Percentiles rank a stretch among this genome's conserved stretches.
These are phyloP conservation scores for Andinoacara biseriatus DNA, from an alignment of 2,113 vertebrate species.

Conservation along the genomic window DNA sequence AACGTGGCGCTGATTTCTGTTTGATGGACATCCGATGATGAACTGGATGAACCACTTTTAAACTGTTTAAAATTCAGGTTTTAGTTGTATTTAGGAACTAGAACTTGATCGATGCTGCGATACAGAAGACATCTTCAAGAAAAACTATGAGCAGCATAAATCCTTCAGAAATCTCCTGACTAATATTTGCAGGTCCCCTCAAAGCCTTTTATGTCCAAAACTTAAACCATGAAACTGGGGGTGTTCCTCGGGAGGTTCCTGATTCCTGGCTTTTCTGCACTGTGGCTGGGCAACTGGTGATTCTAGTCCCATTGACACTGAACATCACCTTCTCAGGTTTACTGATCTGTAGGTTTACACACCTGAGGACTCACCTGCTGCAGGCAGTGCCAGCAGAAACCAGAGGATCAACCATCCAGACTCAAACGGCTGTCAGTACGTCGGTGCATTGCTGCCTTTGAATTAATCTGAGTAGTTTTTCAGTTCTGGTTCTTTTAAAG, in stretches of 20 bases:
- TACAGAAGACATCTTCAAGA: not conserved
- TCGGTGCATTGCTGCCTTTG: not conserved
- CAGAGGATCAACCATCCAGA: too few species aligned
- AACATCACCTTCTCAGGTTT: too few species aligned
- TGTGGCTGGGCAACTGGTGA: too few species aligned
- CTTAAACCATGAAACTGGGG: not conserved
- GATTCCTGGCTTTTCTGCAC: not conserved
- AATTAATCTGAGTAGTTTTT: not conserved
- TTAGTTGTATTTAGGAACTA: not conserved
- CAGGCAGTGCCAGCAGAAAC: too few species aligned
- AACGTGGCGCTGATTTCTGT: too few species aligned
- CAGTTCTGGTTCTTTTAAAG: not conserved
- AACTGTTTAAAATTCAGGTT: constrained; percentile 5
- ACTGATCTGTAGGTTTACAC: too few species aligned
- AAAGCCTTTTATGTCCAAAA: not conserved
- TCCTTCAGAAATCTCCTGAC: not conserved
- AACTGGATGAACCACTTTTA: not conserved
- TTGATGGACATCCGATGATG: not conserved
- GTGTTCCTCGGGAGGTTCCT: not conserved
- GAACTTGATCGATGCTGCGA: not conserved
- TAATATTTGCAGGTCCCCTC: not conserved
- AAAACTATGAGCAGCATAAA: not conserved
- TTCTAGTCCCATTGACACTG: too few species aligned
- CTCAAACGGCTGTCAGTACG: too few species aligned
- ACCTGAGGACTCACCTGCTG: too few species aligned